Evolutionary conservation across 1,140 invertebrate species (phyloP).

Genomic region (Cepaea nemoralis): DNA sequence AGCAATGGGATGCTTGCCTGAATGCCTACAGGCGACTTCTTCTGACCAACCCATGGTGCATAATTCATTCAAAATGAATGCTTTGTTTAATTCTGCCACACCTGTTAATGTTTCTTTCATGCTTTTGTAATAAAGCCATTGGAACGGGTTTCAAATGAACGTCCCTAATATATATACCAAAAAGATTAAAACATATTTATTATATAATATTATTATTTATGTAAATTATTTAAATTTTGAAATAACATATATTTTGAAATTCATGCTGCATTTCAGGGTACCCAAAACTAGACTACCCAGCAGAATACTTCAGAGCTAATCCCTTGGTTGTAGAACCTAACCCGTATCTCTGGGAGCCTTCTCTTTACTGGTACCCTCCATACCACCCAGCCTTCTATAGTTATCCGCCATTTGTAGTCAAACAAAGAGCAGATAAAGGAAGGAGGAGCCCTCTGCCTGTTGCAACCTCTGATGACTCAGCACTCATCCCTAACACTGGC

Average conservation of each 20-base stretch:
- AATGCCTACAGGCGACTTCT: too few species aligned
- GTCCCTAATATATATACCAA: too few species aligned
- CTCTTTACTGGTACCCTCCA: slow-evolving; percentile 46
- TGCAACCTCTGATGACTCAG: background rate
- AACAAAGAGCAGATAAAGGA: slow-evolving; percentile 40
- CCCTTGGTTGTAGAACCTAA: slow-evolving; percentile 48
- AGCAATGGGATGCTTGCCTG: too few species aligned
- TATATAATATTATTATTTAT: too few species aligned
- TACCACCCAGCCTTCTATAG: slow-evolving; percentile 48
- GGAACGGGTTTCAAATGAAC: too few species aligned
- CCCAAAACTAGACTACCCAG: slow-evolving; percentile 47
- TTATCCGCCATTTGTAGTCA: slow-evolving; percentile 13
- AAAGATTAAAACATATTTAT: too few species aligned
- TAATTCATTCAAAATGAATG: too few species aligned
- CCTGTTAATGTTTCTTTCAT: too few species aligned
- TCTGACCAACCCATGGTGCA: too few species aligned
- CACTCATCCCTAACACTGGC: slow-evolving; percentile 61
- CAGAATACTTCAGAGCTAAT: slow-evolving; percentile 46
- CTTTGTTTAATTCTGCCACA: too few species aligned
- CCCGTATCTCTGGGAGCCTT: slow-evolving; percentile 29
- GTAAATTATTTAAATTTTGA: background rate
- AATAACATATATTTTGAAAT: background rate
- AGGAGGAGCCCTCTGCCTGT: background rate
- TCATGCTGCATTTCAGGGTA: slow-evolving; percentile 41
- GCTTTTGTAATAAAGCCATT: too few species aligned